Base-by-base conservation (phyloP, 2,888 invertebrate species). In the Anticlea derivata region DNA sequence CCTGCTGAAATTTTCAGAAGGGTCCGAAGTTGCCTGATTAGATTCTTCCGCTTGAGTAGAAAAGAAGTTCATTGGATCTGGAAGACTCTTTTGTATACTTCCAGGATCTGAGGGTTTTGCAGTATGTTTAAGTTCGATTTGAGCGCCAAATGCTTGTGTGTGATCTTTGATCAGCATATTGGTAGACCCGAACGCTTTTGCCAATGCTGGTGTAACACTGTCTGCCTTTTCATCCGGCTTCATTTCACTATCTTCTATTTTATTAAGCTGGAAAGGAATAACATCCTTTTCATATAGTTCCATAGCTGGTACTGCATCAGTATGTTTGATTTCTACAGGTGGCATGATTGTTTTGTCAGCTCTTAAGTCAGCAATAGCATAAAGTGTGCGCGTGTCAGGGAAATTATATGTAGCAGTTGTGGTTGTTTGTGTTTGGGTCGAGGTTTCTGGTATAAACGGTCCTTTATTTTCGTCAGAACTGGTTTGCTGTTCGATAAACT, bases 41-140 rank as follows among this genome's bases (percentile, higher is more conserved):
- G 38, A 11, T 13, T 53, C 55, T 53, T 61, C 55, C 12, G 13
- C 38, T 49, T 34, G 54, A 50, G 37, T 7, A n/a, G 50, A 86
- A 12, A 41, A 86, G 65, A 87, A 84, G 40, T 78, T 84, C 0
- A 73, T 68, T 1, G 83, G 81, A 57, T 86, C 85, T 1, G 76
- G 65, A 17, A 83, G 56, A 1, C 24, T 43, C 48, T 64, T 55
- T 1, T 51, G 10, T 27, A 44, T 50, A 2, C 23, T 50, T 10
- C 55, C 17, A 40, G 50, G 48, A 39, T 41, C 38, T 40, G 29
- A 12, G 10, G 40, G 41, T 24, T 31, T 31, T 43, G 22, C 7
- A 7, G 22, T 10, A n/a, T 35, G 26, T n/a, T 31, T 31, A 1
- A 24, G 7, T 10, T 43, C 31, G 7, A 31, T 17, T 20, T 39